Percentiles rank a stretch among this genome's conserved stretches.
Conservation (phyloP, 2,113 vertebrate species). For the Monarcha castaneiventris region DNA sequence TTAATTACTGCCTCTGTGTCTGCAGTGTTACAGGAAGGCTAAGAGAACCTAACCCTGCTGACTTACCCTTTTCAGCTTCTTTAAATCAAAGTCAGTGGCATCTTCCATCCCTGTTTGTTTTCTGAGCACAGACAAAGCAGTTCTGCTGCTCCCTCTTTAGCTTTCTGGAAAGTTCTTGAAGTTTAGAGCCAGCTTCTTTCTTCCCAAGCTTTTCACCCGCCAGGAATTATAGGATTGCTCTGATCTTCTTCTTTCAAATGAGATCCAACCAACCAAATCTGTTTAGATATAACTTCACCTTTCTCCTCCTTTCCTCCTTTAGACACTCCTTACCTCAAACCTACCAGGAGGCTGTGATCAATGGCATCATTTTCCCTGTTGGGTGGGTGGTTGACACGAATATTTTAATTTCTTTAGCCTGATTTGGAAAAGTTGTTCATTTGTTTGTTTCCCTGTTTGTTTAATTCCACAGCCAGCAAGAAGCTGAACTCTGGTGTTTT, state of each 20-base stretch:
- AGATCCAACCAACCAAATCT: neutral
- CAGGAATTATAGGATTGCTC: neutral
- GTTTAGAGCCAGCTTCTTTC: neutral
- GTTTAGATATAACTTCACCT: neutral
- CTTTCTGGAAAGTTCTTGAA: neutral
- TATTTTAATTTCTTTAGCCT: neutral
- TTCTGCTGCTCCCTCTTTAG: neutral
- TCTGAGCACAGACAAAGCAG: neutral
- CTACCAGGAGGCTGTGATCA: neutral
- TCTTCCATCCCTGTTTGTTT: neutral
- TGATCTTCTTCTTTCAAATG: neutral
- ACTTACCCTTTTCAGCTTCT: neutral
- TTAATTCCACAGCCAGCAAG: neutral
- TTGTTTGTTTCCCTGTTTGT: neutral
- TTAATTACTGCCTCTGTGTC: neutral
- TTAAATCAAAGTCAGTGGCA: neutral
- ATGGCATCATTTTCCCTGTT: neutral
- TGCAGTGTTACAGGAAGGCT: neutral
- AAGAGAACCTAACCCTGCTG: neutral
- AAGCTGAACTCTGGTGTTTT: neutral
- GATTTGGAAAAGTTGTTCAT: accelerated
- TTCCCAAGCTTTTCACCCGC: too few species aligned
- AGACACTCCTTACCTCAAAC: neutral
- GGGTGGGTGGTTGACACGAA: neutral
- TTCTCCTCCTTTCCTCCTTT: neutral